Base-by-base conservation (phyloP, 2,113 vertebrate species). In the Thamnophis sirtalis region DNA sequence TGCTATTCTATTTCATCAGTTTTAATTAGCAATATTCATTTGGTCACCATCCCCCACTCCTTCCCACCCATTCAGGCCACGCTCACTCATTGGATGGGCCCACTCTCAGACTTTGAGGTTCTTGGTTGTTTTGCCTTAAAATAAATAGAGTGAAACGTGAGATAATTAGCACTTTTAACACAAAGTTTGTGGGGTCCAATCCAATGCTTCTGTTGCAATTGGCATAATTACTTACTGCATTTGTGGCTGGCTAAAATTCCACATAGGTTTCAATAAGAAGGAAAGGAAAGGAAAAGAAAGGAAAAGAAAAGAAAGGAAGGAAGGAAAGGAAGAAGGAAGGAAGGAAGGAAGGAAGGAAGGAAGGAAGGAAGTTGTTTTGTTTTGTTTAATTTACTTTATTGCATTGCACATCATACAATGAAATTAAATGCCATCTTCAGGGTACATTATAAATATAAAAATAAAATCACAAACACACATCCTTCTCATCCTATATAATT, bases 1-100 rank as follows among this genome's bases (percentile, higher is more conserved):
- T 84, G 89, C 49, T 87, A 60, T 94, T 94, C 89, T 93, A 28
- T 85, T 96, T 95, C 94, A 95, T 92, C 93, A 87, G 84, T 95
- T 96, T 95, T 92, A 95, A 33, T 93, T 93, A 93, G 48, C 88
- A 92, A 60, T 86, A 63, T 91, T 90, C 49, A 86, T 87, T 92
- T 56, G 2, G 73, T 54, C 84, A 58, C 54, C 17, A 9, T 5
- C 48, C 48, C 51, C 55, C 38, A n/a, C 87, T 93, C 94, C n/a
- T 49, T 8, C 91, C 58, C 89, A 50, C 19, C 90, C 58, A 21
- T 63, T 54, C 22, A 63, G 55, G n/a, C 73, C 88, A 60, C n/a
- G 15, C 48, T 53, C 55, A 28, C 26, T 24, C 89, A 58, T 91
- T 93, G 10, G 38, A 28, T 91, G 93, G 94, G 49, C 89, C 92